phyloP scores from a whole-genome alignment of 2,797 vertebrate genomes.

The Holocentrus rufus region DNA sequence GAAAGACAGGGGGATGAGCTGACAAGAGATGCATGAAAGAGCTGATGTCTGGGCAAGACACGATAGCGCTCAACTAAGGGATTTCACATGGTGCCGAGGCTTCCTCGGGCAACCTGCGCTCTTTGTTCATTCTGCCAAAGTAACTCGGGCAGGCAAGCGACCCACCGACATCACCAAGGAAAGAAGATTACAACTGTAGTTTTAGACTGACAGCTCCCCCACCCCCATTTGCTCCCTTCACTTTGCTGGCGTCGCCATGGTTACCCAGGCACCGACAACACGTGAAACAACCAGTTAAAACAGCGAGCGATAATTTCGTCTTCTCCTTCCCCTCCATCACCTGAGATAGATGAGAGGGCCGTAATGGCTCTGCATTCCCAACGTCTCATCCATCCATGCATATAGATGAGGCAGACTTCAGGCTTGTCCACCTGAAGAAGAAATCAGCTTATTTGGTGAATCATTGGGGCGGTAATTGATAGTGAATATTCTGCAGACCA shows the following conservation, averaged over 20 bases:
- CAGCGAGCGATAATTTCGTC: slow-evolving; percentile 56
- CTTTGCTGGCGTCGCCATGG: slow-evolving; percentile 45
- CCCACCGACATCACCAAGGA: slow-evolving; percentile 38
- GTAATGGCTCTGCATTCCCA: slow-evolving; percentile 28
- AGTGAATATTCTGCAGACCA: slow-evolving; percentile 21
- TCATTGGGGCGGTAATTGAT: slow-evolving; percentile 9
- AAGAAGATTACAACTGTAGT: slow-evolving; percentile 57
- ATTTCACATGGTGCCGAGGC: slow-evolving; percentile 37
- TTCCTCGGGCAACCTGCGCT: slow-evolving; percentile 42
- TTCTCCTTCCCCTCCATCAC: slow-evolving; percentile 54
- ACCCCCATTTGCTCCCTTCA: slow-evolving; percentile 6
- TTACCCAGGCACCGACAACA: slow-evolving; percentile 42
- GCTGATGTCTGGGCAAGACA: slow-evolving; percentile 37
- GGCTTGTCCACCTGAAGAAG: slow-evolving; percentile 15
- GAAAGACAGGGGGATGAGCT: slow-evolving; percentile 28
- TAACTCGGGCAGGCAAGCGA: slow-evolving; percentile 49
- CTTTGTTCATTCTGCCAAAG: slow-evolving; percentile 61
- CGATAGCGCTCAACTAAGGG: slow-evolving; percentile 46
- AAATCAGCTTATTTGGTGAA: slow-evolving; percentile 34
- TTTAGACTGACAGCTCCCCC: slow-evolving; percentile 43
- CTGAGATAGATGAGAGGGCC: slow-evolving; percentile 51
- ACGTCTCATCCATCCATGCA: slow-evolving; percentile 42
- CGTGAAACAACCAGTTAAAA: slow-evolving; percentile 19
- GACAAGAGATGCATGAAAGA: slow-evolving; percentile 41
- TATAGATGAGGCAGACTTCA: slow-evolving; percentile 52